Base-by-base conservation (phyloP, 2,888 invertebrate species). In the Ariolimax columbianus region DNA sequence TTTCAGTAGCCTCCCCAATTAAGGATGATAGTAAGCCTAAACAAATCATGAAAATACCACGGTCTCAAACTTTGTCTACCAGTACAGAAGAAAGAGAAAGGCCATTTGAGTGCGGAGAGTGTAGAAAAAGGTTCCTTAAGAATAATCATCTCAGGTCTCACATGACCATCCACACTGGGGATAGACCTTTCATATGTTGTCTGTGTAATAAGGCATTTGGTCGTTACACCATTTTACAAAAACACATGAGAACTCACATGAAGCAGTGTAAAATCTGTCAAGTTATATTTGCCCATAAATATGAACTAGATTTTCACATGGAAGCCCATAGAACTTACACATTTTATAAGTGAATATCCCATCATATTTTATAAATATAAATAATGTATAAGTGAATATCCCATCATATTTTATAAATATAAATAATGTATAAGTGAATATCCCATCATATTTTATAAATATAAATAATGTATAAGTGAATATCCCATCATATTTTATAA, bases 111-210 rank as follows among this genome's bases (percentile, higher is more conserved):
- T 85, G 85, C 77, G 80, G 77, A 3, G 77, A 80, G 36, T 85
- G 85, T 80, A 77, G 85, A 11, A 81, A 82, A 68, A 66, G 47
- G n/a, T 85, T 85, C 47, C 73, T 85, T n/a, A 85, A 82, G 68
- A 85, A 66, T 70, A 77, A 68, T n/a, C 85, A 85, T 63, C 68
- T 85, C 40, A 81, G 40, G 38, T 81, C 85, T n/a, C 85, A 85
- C 47, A 70, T 85, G 77, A 73, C 77, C 33, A 85, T 80, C 33
- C 85, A 85, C 38, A 68, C 85, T 26, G 85, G 68, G n/a, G 73
- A 68, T 19, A 47, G 70, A 36, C 85, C 85, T 33, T 77, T 66
- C 51, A 73, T 55, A 1, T 85, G 85, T 36, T 19, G 70, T n/a
- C 23, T 77, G 26, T 85, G 85, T 68, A 77, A 77, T n/a, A 85